Evolutionary conservation across 2,888 invertebrate genomes (phyloP).

Genomic region (Dysmachus trigonus): DNA sequence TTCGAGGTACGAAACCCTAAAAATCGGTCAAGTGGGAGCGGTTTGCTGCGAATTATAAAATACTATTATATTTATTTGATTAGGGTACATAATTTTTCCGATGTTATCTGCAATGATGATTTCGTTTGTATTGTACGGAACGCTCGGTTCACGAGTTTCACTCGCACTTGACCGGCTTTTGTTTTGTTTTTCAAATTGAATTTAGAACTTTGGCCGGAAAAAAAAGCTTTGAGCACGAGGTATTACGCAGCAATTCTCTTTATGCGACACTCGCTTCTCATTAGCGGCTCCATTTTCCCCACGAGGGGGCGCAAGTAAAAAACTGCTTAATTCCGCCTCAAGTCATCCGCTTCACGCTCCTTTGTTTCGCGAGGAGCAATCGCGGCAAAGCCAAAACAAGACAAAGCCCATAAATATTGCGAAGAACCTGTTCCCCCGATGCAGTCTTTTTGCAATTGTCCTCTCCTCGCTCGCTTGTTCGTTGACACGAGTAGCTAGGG

Average conservation of each 20-base stretch:
- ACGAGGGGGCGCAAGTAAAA: neutral
- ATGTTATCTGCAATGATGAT: too few species aligned
- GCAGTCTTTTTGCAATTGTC: neutral
- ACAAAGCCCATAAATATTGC: neutral
- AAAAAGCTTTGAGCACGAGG: neutral
- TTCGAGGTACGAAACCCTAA: too few species aligned
- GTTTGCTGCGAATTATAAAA: too few species aligned
- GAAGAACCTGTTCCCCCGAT: neutral
- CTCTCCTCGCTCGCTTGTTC: neutral
- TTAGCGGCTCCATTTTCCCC: neutral
- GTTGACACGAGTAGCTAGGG: neutral
- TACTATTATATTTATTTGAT: too few species aligned
- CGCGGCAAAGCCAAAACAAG: neutral
- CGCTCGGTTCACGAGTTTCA: too few species aligned
- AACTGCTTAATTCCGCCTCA: neutral
- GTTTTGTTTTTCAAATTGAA: neutral
- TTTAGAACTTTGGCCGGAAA: neutral
- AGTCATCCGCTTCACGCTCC: neutral
- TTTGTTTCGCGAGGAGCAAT: neutral
- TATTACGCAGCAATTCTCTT: neutral
- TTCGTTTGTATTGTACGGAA: too few species aligned
- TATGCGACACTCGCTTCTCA: neutral
- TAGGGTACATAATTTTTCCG: too few species aligned
- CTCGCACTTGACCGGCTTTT: neutral
- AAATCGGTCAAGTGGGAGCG: too few species aligned